A percentile compares a stretch with the other conserved stretches of the same genome.
phyloP scores from a whole-genome alignment of 2,113 vertebrate genomes.

The Indicator indicator region DNA sequence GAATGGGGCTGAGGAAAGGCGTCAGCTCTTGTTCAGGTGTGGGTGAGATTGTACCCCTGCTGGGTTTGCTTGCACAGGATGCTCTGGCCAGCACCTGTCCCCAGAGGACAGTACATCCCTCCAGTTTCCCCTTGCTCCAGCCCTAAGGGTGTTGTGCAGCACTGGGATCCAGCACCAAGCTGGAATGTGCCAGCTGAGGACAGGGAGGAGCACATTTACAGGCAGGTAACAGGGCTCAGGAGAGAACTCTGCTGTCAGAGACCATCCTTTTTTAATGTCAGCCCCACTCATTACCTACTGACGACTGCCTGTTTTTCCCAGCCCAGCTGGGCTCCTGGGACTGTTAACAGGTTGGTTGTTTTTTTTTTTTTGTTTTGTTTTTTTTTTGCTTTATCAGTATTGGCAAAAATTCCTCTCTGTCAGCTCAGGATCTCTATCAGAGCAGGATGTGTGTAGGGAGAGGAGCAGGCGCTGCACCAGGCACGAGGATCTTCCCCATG shows the following conservation, averaged over 20 bases:
- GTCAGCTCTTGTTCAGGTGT: neutral
- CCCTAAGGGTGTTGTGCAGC: neutral
- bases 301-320: neutral
- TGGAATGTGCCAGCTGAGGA: neutral
- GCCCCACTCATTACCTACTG: neutral
- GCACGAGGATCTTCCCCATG: accelerated
- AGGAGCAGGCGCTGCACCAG: neutral
- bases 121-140: neutral
- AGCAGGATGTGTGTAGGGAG: neutral
- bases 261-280: neutral
- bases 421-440: neutral
- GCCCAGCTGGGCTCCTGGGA: neutral
- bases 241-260: neutral
- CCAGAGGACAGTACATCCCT: neutral
- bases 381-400: neutral
- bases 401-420: neutral
- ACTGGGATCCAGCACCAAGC: neutral
- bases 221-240: neutral
- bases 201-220: neutral
- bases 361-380: neutral
- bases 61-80: neutral
- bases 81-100: neutral
- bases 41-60: neutral
- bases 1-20: neutral
- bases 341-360: neutral